phyloP scores from a whole-genome alignment of 2,113 vertebrate species.

The Rhegmatorhina hoffmannsi region DNA sequence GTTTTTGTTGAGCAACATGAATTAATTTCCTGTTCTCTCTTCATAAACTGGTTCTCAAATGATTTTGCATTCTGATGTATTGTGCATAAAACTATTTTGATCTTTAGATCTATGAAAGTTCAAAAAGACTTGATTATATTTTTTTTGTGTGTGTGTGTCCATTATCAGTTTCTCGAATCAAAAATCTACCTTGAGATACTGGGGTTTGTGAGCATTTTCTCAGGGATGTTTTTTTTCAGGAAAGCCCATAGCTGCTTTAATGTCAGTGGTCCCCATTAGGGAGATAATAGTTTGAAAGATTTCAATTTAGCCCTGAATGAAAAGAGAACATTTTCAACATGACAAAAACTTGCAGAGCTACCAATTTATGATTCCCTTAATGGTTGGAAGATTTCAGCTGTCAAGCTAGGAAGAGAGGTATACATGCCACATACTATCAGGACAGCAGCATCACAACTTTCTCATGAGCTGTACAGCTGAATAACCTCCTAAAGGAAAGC shows the following conservation, averaged over 20 bases:
- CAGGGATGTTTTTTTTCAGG: not conserved
- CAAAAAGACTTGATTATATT: not conserved
- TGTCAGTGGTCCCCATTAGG: not conserved
- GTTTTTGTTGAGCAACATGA: not conserved
- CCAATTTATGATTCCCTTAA: not conserved
- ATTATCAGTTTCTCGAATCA: not conserved
- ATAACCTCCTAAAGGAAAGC: not conserved
- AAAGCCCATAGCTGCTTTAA: not conserved
- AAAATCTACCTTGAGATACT: not conserved
- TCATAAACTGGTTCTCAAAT: not conserved
- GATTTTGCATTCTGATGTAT: not conserved
- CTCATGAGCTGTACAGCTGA: not conserved
- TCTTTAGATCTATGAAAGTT: not conserved
- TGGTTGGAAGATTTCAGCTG: not conserved
- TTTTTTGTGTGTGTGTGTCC: not conserved
- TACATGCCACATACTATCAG: not conserved
- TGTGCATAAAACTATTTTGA: not conserved
- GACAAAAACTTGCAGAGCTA: not conserved
- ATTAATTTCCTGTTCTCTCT: not conserved
- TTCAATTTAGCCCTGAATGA: not conserved
- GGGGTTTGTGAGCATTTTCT: not conserved
- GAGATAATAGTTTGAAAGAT: not conserved
- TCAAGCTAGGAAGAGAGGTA: not conserved
- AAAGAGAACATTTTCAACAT: not conserved
- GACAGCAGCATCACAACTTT: not conserved